Conservation (phyloP, 1,140 invertebrate species). For the Apis dorsata region DNA sequence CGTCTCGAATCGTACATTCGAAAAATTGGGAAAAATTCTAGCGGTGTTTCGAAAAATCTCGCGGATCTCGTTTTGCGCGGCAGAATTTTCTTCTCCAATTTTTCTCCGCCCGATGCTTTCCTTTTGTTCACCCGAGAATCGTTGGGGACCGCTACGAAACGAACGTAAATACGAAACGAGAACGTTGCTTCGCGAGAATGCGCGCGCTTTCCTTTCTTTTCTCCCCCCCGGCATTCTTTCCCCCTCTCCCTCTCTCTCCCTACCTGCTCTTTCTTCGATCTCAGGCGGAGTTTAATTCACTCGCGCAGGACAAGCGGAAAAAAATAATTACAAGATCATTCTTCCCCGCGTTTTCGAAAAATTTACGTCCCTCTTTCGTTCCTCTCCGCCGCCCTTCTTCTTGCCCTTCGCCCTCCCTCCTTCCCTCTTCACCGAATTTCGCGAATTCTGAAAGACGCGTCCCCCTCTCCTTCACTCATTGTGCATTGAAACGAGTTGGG, state of each 20-base stretch:
- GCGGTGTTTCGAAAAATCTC: neutral
- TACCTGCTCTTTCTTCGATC: constrained; percentile 28
- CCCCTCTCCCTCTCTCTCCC: constrained; percentile 19
- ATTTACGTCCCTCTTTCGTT: neutral
- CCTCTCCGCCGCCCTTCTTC: no score
- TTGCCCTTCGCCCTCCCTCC: no score
- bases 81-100: constrained; percentile 19
- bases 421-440: no score
- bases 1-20: no score
- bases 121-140: constrained; percentile 21
- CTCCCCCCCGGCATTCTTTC: no score
- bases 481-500: no score
- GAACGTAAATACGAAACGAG: constrained; percentile 33
- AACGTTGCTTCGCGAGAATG: constrained; percentile 17
- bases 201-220: constrained; percentile 19
- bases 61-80: neutral
- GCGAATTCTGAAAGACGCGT: no score
- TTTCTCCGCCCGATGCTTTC: constrained; percentile 5
- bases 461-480: no score
- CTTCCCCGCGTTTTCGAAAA: constrained; percentile 10
- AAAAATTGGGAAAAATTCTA: no score
- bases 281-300: no score
- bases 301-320: no score
- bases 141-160: neutral
- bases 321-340: constrained; percentile 9